Evolutionary conservation across 2,888 invertebrate genomes (phyloP).

Genomic region (Hybos culiciformis): DNA sequence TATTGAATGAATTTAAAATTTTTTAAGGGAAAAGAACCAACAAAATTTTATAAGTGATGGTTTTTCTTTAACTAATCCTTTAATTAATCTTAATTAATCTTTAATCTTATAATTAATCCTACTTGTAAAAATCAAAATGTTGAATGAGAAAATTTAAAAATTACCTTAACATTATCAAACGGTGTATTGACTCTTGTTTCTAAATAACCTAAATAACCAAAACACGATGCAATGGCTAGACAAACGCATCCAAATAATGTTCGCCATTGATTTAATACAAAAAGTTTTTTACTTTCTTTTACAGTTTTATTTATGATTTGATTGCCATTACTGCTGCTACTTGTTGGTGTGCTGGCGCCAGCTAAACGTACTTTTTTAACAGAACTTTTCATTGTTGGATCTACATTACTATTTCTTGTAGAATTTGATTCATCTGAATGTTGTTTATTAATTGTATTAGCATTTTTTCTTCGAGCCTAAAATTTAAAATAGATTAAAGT

Average conservation of each 20-base stretch:
- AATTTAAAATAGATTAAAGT: too few species aligned
- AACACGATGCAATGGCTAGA: slow-evolving; percentile 55
- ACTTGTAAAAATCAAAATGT: neutral
- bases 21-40: too few species aligned
- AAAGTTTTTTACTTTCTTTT: slow-evolving; percentile 6
- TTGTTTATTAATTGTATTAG: neutral
- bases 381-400: too few species aligned
- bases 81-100: too few species aligned
- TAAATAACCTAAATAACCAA: slow-evolving; percentile 67
- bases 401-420: neutral
- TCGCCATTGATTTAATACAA: slow-evolving; percentile 42
- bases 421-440: neutral
- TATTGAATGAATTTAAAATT: too few species aligned
- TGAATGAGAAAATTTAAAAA: neutral
- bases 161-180: slow-evolving; percentile 60
- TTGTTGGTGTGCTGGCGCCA: slow-evolving; percentile 18
- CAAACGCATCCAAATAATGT: slow-evolving; percentile 45
- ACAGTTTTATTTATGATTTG: slow-evolving; percentile 20
- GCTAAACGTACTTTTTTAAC: neutral
- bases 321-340: slow-evolving; percentile 36
- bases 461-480: slow-evolving; percentile 10
- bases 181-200: slow-evolving; percentile 83
- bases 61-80: too few species aligned
- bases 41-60: too few species aligned
- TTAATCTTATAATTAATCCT: neutral